Evolutionary conservation across 2,888 invertebrate species (phyloP).

Genomic region (Zonitis immaculata): DNA sequence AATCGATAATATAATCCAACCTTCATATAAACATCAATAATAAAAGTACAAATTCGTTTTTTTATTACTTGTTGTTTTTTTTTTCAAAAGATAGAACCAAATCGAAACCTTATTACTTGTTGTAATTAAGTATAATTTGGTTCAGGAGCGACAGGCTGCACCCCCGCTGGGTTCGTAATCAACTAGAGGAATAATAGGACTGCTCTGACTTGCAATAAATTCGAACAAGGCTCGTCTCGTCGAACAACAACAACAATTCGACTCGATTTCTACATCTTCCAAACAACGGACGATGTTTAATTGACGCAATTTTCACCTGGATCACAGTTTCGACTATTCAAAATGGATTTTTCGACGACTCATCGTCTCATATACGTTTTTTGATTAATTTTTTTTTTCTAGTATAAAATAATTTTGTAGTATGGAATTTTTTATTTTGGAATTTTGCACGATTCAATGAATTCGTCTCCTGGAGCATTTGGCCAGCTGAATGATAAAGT

Average conservation of each 20-base stretch:
- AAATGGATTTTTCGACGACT: too few species aligned
- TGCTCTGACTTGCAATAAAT: conserved; percentile 50
- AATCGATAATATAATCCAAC: too few species aligned
- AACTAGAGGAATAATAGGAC: conserved; percentile 48
- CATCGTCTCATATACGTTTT: too few species aligned
- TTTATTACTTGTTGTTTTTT: too few species aligned
- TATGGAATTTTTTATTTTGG: conserved; percentile 3
- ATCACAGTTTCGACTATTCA: too few species aligned
- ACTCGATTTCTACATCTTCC: conserved; percentile 10
- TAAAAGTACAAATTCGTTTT: too few species aligned
- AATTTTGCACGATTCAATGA: neutral
- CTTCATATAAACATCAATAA: too few species aligned
- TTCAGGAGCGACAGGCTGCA: conserved; percentile 43
- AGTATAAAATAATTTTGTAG: too few species aligned
- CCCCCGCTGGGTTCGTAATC: conserved; percentile 48
- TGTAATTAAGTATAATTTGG: conserved; percentile 48
- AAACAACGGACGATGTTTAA: conserved; percentile 17
- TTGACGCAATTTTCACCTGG: conserved; percentile 24
- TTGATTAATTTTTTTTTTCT: too few species aligned
- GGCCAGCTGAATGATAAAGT: too few species aligned
- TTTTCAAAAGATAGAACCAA: too few species aligned
- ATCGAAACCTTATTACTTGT: conserved; percentile 44
- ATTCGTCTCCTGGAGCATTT: too few species aligned
- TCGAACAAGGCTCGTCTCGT: conserved; percentile 37
- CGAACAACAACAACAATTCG: conserved; percentile 11